Percentiles rank a stretch among this genome's conserved stretches.
These are phyloP conservation scores for Drosophila paramelanica DNA, from an alignment of 2,888 invertebrate genomes.

Conservation along the genomic window DNA sequence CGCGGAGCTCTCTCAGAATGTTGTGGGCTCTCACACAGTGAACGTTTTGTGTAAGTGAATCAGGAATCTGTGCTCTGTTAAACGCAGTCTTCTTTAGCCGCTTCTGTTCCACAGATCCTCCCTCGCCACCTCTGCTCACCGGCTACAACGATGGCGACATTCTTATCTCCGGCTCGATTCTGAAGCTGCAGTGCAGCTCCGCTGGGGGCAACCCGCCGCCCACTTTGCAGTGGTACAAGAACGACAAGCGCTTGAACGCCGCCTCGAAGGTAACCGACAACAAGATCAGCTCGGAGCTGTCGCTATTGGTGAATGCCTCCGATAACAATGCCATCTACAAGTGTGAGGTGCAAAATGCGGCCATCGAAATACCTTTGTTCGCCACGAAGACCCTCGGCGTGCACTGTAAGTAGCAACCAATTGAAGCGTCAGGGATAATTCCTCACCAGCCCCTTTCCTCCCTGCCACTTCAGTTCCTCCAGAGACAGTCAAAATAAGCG, in stretches of 20 bases:
- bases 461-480: constrained; percentile 73
- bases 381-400: constrained; percentile 81
- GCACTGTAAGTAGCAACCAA: constrained; percentile 75
- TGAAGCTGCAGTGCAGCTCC: constrained; percentile 81
- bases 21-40: constrained; percentile 82
- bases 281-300: constrained; percentile 80
- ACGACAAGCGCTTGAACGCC: constrained; percentile 82
- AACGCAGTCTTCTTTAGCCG: constrained; percentile 21
- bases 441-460: background rate
- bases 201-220: constrained; percentile 83
- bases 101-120: constrained; percentile 71
- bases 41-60: constrained; percentile 82
- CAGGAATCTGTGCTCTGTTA: background rate
- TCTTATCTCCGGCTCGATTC: constrained; percentile 81
- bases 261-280: constrained; percentile 75
- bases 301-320: constrained; percentile 81
- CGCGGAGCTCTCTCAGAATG: constrained; percentile 82
- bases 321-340: constrained; percentile 84
- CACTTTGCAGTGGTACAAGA: constrained; percentile 80
- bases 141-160: constrained; percentile 83
- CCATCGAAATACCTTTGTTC: constrained; percentile 82
- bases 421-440: background rate
- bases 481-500: constrained; percentile 82
- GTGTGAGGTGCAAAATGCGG: constrained; percentile 82
- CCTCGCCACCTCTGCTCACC: constrained; percentile 78